A percentile compares a stretch with the other conserved stretches of the same genome.
phyloP scores from a whole-genome alignment of 2,888 invertebrate genomes.

The Conchocele bisecta region DNA sequence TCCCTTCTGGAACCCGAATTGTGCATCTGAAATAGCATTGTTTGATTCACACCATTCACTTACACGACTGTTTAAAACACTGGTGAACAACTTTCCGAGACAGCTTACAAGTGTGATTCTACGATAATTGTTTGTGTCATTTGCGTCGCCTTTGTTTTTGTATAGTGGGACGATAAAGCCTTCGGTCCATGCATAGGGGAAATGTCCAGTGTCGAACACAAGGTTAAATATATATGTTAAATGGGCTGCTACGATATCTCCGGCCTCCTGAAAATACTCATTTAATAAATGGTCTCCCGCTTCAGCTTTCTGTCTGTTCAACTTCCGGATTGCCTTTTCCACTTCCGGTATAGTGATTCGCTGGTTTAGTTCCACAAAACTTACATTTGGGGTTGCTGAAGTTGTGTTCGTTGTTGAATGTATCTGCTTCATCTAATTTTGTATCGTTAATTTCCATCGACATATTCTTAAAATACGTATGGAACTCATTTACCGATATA shows the following conservation, averaged over 20 bases:
- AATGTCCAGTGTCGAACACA: constrained; percentile 27
- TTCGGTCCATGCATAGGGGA: constrained; percentile 19
- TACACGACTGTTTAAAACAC: constrained; percentile 18
- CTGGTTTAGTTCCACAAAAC: constrained; percentile 15
- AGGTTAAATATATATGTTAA: constrained; percentile 22
- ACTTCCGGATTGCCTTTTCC: not conserved
- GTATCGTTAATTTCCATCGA: not conserved
- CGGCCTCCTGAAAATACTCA: constrained; percentile 26
- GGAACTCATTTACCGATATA: not conserved
- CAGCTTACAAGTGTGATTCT: constrained; percentile 30
- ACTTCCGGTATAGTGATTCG: constrained; percentile 8
- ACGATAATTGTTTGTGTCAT: constrained; percentile 31
- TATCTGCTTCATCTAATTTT: too few relatives aligned
- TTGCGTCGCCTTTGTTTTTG: constrained; percentile 24
- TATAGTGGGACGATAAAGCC: constrained; percentile 29
- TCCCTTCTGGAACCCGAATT: constrained; percentile 28
- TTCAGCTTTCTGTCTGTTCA: constrained; percentile 14
- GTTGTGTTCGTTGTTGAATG: too few relatives aligned
- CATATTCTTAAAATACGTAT: constrained; percentile 13
- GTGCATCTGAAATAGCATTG: constrained; percentile 11
- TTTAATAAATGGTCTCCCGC: constrained; percentile 12
- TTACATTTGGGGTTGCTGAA: not conserved
- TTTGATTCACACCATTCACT: constrained; percentile 4
- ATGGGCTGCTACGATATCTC: constrained; percentile 23
- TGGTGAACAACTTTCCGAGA: constrained; percentile 26